phyloP scores from a whole-genome alignment of 2,797 vertebrate genomes.

The Dallia pectoralis region DNA sequence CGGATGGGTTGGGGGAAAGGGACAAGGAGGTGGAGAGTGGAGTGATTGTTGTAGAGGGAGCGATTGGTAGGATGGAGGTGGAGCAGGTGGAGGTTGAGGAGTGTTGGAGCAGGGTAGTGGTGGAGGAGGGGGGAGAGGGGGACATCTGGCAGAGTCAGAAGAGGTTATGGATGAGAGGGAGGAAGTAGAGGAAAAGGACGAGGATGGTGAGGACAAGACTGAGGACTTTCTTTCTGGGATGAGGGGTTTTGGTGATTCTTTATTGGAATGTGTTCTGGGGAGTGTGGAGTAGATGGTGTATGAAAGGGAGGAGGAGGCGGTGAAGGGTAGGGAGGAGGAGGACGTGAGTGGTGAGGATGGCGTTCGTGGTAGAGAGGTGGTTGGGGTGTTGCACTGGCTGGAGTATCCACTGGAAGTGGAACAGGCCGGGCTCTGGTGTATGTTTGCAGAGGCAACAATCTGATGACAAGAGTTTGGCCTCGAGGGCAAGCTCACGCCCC shows the following conservation, averaged over 20 bases:
- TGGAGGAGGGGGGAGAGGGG: conserved; percentile 4
- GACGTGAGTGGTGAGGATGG: conserved; percentile 80
- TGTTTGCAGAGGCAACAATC: conserved; percentile 58
- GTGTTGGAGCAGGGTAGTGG: conserved; percentile 8
- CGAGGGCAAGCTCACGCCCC: conserved; percentile 10
- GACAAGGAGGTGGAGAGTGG: conserved; percentile 4
- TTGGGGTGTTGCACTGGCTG: conserved; percentile 90
- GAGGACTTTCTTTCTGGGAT: conserved; percentile 94
- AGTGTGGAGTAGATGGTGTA: conserved; percentile 57
- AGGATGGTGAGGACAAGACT: conserved; percentile 26
- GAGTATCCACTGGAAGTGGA: conserved; percentile 90
- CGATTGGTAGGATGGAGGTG: not conserved
- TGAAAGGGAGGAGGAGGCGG: conserved; percentile 84
- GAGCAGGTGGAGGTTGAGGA: conserved; percentile 9
- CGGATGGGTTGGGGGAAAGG: not conserved
- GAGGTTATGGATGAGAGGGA: conserved; percentile 43
- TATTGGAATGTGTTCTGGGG: conserved; percentile 69
- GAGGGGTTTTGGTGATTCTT: conserved; percentile 80
- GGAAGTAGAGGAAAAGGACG: conserved; percentile 38
- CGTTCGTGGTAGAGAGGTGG: conserved; percentile 75
- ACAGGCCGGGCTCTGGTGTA: conserved; percentile 78
- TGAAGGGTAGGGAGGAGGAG: conserved; percentile 67
- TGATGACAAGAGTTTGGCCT: conserved; percentile 48
- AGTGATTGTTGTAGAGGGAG: conserved; percentile 3
- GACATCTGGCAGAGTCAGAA: not conserved